Evolutionary conservation across 2,888 invertebrate genomes (phyloP), one percentile per base, ranked within the genome.

Genomic region (Megastigmus dorsalis): DNA sequence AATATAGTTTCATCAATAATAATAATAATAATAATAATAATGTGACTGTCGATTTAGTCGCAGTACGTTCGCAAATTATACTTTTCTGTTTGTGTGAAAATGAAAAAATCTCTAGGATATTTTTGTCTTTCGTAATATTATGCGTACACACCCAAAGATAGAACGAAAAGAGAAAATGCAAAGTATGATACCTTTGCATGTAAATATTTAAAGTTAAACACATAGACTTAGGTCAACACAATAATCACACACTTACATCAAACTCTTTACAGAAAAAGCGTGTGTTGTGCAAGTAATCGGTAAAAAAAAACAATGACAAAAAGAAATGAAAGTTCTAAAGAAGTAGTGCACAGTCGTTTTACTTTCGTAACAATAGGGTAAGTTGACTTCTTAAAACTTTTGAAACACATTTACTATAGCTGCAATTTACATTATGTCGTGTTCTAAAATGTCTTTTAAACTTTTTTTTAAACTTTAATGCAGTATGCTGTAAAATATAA

Each of bases 81-180:
- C n/a, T 38, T 41, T 13, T 52, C 10, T 41, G 38, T 23, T 38
- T 55, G 38, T 63, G 36, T 57, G 26, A 54, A 62, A 71, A 67
- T 57, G 70, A 75, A 75, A 75, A 75, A 75, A 75, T 75, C 75
- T 75, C 75, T 75, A 75, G 75, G 75, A 67, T 59, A 75, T 52
- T 18, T 15, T 67, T 50, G 15, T 43, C 59, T 65, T 52, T 69
- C 30, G 43, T 45, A 62, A 38, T 65, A 65, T 23, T 33, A 57
- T 59, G 20, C 30, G 33, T 52, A 38, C 30, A 59, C 66, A 45
- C 30, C 59, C 26, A 73, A 50, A 67, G 30, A 52, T 52, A 48
- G 13, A 43, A 62, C 4, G 3, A 54, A 41, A 26, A 52, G 26
- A 54, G 18, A 41, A 59, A 26, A 41, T 57, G 28, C 41, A 38